Percentiles rank a stretch among this genome's conserved stretches.
These are phyloP conservation scores for Leptinotarsa tumamoca DNA, from an alignment of 2,888 invertebrate genomes.

Conservation along the genomic window DNA sequence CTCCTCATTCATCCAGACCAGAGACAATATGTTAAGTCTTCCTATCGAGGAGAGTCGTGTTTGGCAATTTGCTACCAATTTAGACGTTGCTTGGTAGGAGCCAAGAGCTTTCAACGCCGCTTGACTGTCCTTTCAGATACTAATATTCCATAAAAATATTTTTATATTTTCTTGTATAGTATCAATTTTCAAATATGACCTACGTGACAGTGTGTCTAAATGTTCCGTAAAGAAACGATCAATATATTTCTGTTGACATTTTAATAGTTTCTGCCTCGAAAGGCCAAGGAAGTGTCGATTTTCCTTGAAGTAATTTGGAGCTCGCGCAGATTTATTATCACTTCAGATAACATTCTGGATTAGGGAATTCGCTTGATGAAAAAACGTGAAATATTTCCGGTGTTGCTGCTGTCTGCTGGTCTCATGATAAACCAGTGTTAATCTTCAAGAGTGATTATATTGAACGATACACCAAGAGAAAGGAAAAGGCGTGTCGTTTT, in stretches of 20 bases:
- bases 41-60: too few relatives aligned
- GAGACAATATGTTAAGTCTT: too few relatives aligned
- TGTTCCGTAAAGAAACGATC: neutral
- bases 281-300: neutral
- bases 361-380: neutral
- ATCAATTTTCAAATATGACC: neutral
- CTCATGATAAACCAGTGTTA: neutral
- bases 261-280: neutral
- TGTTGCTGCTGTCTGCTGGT: neutral
- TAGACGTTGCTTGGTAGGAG: too few relatives aligned
- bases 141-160: too few relatives aligned
- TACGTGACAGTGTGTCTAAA: neutral
- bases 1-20: too few relatives aligned
- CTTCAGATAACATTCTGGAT: neutral
- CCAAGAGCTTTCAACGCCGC: too few relatives aligned
- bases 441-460: too few relatives aligned
- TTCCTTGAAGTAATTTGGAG: conserved; percentile 1
- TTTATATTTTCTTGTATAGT: too few relatives aligned
- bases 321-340: neutral
- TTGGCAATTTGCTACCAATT: too few relatives aligned
- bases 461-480: too few relatives aligned
- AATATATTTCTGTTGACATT: neutral
- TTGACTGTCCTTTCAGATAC: neutral
- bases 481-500: too few relatives aligned
- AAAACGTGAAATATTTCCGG: conserved; percentile 1